Conservation (phyloP, 2,113 vertebrate species). For the Cinclus cinclus region DNA sequence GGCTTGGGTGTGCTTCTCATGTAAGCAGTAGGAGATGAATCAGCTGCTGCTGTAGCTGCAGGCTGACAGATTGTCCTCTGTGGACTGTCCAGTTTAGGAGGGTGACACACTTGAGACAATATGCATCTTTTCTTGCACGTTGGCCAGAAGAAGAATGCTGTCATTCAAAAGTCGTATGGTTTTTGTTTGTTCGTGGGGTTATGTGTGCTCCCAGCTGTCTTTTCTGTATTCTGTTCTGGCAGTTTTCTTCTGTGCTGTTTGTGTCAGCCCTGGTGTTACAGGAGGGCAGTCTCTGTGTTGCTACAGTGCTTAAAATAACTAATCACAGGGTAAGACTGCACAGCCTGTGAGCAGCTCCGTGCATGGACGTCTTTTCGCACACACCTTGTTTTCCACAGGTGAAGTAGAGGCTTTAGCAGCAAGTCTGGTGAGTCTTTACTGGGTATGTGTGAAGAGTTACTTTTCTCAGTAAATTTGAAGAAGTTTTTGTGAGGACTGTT, state of each 20-base stretch:
- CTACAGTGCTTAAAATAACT: not conserved
- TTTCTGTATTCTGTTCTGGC: not conserved
- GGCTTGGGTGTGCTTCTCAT: not conserved
- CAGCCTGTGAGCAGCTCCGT: not conserved
- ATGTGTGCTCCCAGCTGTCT: not conserved
- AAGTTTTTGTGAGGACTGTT: not conserved
- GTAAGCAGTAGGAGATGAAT: not conserved
- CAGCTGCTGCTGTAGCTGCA: not conserved
- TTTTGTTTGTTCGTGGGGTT: not conserved
- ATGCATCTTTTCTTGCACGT: not conserved
- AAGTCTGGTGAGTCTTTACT: not conserved
- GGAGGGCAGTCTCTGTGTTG: not conserved
- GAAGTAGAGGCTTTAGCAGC: not conserved
- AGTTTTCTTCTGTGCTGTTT: not conserved
- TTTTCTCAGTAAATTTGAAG: not conserved
- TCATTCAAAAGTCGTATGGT: not conserved
- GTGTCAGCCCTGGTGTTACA: not conserved
- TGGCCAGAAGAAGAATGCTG: not conserved
- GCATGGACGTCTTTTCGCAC: not conserved
- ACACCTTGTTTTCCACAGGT: not conserved
- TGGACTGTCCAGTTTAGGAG: not conserved
- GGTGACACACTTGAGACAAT: not conserved
- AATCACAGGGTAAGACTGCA: not conserved
- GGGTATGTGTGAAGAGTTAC: not conserved
- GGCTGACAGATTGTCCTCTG: not conserved